Conservation (phyloP, 2,797 vertebrate genomes). For the Danio choprae region DNA sequence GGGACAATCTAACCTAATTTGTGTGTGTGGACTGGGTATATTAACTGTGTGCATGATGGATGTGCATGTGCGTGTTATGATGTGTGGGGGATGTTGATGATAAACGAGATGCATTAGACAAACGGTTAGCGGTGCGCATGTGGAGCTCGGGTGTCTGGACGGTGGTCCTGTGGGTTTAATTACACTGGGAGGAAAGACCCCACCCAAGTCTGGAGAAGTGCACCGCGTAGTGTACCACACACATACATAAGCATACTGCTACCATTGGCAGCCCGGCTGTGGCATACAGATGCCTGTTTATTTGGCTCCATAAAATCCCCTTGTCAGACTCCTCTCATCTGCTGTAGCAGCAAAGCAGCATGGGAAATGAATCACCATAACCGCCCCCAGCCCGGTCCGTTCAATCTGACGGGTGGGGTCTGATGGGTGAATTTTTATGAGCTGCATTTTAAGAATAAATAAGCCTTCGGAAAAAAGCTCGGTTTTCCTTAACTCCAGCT, state of each 20-base stretch:
- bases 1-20: constrained; percentile 25
- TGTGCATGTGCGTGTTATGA: constrained; percentile 23
- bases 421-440: constrained; percentile 22
- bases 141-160: constrained; percentile 46
- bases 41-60: constrained; percentile 32
- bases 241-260: not conserved
- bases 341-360: constrained; percentile 46
- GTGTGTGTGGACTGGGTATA: not conserved
- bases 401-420: not conserved
- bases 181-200: constrained; percentile 51
- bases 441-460: constrained; percentile 15
- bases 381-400: constrained; percentile 1
- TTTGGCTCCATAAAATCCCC: constrained; percentile 33
- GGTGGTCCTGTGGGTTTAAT: constrained; percentile 60
- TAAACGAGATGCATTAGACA: constrained; percentile 19
- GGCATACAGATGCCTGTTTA: constrained; percentile 42
- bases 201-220: constrained; percentile 58
- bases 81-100: constrained; percentile 34
- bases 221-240: constrained; percentile 19
- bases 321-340: constrained; percentile 39
- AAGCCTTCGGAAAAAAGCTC: not conserved
- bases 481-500: not conserved
- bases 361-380: constrained; percentile 30
- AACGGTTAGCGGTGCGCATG: constrained; percentile 6
- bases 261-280: constrained; percentile 40